These are phyloP conservation scores for Agonopterix heracliana DNA, from an alignment of 2,888 invertebrate genomes.

Conservation along the genomic window DNA sequence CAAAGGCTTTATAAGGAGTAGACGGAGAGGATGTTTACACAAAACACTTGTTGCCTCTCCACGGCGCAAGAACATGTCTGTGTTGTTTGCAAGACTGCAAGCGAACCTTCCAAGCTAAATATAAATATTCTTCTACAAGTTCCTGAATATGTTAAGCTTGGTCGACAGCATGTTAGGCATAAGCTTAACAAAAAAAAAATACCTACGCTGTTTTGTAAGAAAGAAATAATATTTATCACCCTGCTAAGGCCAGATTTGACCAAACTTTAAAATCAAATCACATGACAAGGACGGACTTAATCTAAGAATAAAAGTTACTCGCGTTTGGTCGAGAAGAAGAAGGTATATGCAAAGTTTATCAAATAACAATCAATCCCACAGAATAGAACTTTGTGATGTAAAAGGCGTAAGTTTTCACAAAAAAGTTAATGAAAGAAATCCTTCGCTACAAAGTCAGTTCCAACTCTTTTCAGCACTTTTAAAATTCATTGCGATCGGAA, in stretches of 20 bases:
- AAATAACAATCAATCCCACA: not conserved
- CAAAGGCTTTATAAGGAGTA: too few species aligned
- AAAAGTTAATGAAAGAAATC: conserved; percentile 11
- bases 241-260: too few species aligned
- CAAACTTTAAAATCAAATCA: too few species aligned
- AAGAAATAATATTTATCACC: too few species aligned
- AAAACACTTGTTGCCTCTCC: conserved; percentile 34
- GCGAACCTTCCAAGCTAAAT: conserved; percentile 4
- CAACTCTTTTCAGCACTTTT: conserved; percentile 28
- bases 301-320: too few species aligned
- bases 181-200: too few species aligned
- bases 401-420: not conserved
- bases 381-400: not conserved
- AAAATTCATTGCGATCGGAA: conserved; percentile 34
- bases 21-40: conserved; percentile 18
- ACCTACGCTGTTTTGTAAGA: too few species aligned
- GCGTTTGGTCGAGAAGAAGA: too few species aligned
- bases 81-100: conserved; percentile 14
- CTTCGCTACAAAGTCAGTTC: conserved; percentile 9
- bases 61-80: conserved; percentile 14
- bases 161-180: too few species aligned
- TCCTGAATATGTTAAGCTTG: too few species aligned
- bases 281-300: too few species aligned
- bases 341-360: too few species aligned
- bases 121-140: not conserved